Evolutionary conservation across 2,888 invertebrate species (phyloP).

Genomic region (Gonocerus acuteangulatus): DNA sequence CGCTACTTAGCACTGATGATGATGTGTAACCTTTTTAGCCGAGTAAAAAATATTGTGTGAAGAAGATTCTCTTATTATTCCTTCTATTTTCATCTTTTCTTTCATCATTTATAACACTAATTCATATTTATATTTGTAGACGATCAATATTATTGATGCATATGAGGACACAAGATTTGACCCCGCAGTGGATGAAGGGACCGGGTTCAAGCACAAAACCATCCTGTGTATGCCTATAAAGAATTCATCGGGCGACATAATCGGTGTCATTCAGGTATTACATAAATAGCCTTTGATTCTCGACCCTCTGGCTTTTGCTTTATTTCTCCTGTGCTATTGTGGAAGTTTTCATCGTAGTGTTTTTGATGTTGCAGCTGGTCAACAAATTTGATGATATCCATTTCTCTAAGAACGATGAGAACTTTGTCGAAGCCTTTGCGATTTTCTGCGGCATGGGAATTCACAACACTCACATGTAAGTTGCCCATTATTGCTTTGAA

Average conservation of each 20-base stretch:
- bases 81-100: no score
- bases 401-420: slow-evolving; percentile 92
- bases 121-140: slow-evolving; percentile 50
- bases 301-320: no score
- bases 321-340: no score
- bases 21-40: no score
- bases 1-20: no score
- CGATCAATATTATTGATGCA: slow-evolving; percentile 83
- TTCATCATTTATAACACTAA: no score
- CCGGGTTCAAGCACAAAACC: slow-evolving; percentile 76
- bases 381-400: slow-evolving; percentile 86
- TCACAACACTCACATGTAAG: slow-evolving; percentile 86
- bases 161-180: slow-evolving; percentile 85
- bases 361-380: slow-evolving; percentile 57
- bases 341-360: no score
- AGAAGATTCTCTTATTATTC: no score
- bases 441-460: slow-evolving; percentile 97
- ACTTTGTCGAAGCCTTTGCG: slow-evolving; percentile 93
- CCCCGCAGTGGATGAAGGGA: slow-evolving; percentile 72
- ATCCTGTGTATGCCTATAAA: slow-evolving; percentile 94
- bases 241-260: slow-evolving; percentile 82
- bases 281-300: neutral
- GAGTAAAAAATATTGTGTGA: no score
- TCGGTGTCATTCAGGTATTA: slow-evolving; percentile 78
- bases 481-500: slow-evolving; percentile 27